phyloP scores from a whole-genome alignment of 2,797 vertebrate species.

The Ispidina picta region DNA sequence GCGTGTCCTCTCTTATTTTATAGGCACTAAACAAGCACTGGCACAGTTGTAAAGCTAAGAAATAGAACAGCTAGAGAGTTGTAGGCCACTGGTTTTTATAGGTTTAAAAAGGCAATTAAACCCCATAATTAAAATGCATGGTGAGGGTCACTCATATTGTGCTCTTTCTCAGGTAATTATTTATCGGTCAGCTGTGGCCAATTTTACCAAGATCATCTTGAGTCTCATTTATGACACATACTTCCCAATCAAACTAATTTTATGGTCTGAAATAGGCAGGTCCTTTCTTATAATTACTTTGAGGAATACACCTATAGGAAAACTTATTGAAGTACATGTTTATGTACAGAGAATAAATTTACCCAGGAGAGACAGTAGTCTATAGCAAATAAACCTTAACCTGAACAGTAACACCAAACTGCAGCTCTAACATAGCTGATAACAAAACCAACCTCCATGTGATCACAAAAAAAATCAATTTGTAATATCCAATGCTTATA shows the following conservation, averaged over 20 bases:
- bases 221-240: slow-evolving; percentile 23
- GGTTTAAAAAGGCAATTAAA: slow-evolving; percentile 57
- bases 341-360: background rate
- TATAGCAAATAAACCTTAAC: background rate
- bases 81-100: slow-evolving; percentile 37
- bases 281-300: background rate
- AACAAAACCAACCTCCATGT: background rate
- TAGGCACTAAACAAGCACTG: background rate
- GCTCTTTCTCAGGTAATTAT: slow-evolving; percentile 35
- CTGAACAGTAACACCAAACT: background rate
- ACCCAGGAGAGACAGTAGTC: background rate
- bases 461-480: background rate
- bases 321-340: background rate
- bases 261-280: slow-evolving; percentile 1
- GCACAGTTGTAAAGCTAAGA: background rate
- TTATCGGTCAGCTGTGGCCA: slow-evolving; percentile 17
- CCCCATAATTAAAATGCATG: slow-evolving; percentile 26
- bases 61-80: background rate
- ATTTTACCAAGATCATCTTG: slow-evolving; percentile 35
- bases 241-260: slow-evolving; percentile 27
- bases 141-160: slow-evolving; percentile 8
- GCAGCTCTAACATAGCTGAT: background rate
- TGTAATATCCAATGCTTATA: background rate
- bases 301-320: background rate
- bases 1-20: background rate